Evolutionary conservation across 2,113 vertebrate genomes (phyloP).

Genomic region (Dicentrarchus labrax): DNA sequence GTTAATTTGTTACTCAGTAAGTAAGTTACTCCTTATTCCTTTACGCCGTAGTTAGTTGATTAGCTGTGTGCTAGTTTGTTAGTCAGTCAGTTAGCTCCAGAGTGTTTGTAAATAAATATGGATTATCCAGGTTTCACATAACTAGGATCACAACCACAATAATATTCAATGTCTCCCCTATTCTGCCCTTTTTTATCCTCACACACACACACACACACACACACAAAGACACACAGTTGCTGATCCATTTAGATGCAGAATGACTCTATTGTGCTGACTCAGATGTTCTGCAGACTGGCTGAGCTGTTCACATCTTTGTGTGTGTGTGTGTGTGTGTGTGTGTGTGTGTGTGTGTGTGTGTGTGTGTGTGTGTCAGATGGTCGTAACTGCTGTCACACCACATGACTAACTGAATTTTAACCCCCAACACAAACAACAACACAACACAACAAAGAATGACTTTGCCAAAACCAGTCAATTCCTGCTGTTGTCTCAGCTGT

Average conservation of each 20-base stretch:
- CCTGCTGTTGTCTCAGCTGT: constrained; percentile 46
- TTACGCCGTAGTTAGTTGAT: not conserved
- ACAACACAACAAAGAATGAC: constrained; percentile 48
- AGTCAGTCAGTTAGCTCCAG: not conserved
- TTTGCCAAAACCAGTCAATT: constrained; percentile 11
- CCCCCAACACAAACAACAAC: constrained; percentile 42
- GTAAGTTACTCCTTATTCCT: not conserved
- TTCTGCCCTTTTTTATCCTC: not conserved
- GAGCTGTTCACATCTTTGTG: constrained; percentile 5
- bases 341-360: constrained; percentile 19
- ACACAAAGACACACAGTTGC: constrained; percentile 12
- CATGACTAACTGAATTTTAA: constrained; percentile 42
- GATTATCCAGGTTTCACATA: not conserved
- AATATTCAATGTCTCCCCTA: not conserved
- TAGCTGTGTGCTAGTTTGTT: not conserved
- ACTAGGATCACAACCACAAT: not conserved
- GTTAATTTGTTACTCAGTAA: not conserved
- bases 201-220: not conserved
- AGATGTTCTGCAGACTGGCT: constrained; percentile 35
- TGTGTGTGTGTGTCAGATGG: constrained; percentile 25
- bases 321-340: constrained; percentile 13
- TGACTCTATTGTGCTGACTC: constrained; percentile 45
- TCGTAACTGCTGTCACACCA: constrained; percentile 42
- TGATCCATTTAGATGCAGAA: constrained; percentile 49
- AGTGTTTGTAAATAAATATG: not conserved